Evolutionary conservation across 1,140 invertebrate species (phyloP).

Genomic region (Neodiprion lecontei): DNA sequence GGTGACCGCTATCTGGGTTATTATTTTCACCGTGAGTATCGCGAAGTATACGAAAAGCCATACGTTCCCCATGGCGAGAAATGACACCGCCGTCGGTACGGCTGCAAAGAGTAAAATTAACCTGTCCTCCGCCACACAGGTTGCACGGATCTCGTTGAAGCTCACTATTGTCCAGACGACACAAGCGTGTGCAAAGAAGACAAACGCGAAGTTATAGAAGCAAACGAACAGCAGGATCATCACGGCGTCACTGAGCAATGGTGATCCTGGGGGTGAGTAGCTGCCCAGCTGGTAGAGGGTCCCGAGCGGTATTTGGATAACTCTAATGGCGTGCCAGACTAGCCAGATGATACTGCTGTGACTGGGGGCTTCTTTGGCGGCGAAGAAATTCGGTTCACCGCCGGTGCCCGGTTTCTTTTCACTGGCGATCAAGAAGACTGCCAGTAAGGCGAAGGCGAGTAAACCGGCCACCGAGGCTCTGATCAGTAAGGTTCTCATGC

Average conservation of each 20-base stretch:
- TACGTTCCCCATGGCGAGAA: background rate
- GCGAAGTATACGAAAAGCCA: background rate
- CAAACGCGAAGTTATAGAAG: background rate
- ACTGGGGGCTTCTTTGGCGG: background rate
- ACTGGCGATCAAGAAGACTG: background rate
- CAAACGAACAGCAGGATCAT: background rate
- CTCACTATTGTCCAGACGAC: background rate
- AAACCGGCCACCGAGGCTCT: background rate
- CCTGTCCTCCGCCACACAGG: background rate
- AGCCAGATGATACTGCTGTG: background rate
- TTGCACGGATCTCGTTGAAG: background rate
- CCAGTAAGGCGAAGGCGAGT: background rate
- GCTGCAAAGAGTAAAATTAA: background rate
- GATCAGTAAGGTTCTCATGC: background rate
- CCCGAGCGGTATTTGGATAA: background rate
- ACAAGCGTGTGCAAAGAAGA: background rate
- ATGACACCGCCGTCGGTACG: background rate
- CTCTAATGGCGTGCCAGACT: slow-evolving; percentile 1
- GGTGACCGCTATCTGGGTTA: background rate
- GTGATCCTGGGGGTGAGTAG: background rate
- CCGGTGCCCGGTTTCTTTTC: background rate
- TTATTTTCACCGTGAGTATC: background rate
- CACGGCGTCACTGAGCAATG: background rate
- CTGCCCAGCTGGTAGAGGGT: background rate
- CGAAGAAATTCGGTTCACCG: background rate